Base-by-base conservation (phyloP, 1,140 invertebrate species). In the Drosophila murphyi region DNA sequence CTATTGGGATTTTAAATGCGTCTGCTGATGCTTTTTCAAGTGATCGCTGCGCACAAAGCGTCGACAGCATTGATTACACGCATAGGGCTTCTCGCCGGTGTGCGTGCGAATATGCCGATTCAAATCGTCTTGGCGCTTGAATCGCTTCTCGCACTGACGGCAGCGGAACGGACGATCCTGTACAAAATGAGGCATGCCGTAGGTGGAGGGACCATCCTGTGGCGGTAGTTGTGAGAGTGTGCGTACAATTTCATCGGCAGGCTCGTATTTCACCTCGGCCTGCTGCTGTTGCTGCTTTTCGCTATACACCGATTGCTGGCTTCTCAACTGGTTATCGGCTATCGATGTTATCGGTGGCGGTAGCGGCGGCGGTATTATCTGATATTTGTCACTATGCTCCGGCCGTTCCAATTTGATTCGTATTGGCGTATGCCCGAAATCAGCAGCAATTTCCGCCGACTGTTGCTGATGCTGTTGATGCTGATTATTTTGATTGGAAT, bases 11-110 rank as follows among this genome's bases (percentile, higher is more conserved):
- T 91, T 96, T 29, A 95, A 94, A 82, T 97, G 96, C 0, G 96
- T 97, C 81, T 97, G 97, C 31, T 96, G 93, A 91, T 98, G 97
- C 91, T 97, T 97, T 3, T 95, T 95, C 6, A 97, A 93, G 91
- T 98, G 97, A 92, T 98, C 97, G 20, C 96, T 97, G 8, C 97
- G 93, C 93, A 96, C 96, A 85, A 98, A 98, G 6, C 95, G 92
- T 80, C 97, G 97, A 7, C 93, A 93, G 82, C 97, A 97, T 5
- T 95, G 93, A 1, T 93, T 92, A 85, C 97, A 97, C 3, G 94
- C 93, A 91, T 97, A 97, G 3, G 96, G 94, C 86, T 97, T 97
- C 74, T 97, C 96, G 95, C 69, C 97, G 3, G 95, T 95, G 82
- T 97, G 96, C 0, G 96, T 97, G 79, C 96, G 96, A 37, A 96